Conservation (phyloP, 2,888 invertebrate species). For the Agrochola litura region DNA sequence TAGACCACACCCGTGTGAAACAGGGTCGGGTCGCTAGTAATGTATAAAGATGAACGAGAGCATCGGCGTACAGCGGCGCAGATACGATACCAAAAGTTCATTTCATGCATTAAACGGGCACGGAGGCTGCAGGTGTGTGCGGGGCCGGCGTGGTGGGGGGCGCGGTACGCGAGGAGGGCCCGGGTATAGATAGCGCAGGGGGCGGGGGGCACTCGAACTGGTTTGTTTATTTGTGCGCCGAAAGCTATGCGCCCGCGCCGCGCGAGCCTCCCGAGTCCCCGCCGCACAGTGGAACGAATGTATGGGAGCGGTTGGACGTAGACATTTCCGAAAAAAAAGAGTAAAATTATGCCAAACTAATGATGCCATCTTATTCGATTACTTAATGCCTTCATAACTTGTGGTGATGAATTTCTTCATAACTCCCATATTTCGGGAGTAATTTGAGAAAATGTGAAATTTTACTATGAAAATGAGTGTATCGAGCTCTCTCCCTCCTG, state of each 20-base stretch:
- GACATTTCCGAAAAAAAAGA: too few relatives aligned
- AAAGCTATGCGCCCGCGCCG: conserved; percentile 73
- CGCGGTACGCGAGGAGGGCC: neutral
- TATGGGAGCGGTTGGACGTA: too few relatives aligned
- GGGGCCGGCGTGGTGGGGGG: conserved; percentile 40
- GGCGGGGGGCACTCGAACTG: conserved; percentile 74
- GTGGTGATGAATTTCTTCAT: too few relatives aligned
- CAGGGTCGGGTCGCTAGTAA: neutral
- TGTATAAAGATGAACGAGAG: conserved; percentile 20
- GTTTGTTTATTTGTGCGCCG: conserved; percentile 86
- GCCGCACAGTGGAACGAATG: too few relatives aligned
- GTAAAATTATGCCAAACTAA: too few relatives aligned
- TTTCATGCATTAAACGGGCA: conserved; percentile 75
- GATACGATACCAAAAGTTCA: conserved; percentile 72
- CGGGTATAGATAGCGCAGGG: conserved; percentile 52
- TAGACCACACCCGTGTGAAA: neutral
- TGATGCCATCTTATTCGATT: too few relatives aligned
- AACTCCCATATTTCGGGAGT: too few relatives aligned
- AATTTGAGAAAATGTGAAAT: too few relatives aligned
- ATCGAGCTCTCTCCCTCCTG: too few relatives aligned
- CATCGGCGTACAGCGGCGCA: conserved; percentile 25
- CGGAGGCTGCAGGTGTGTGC: conserved; percentile 68
- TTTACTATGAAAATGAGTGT: too few relatives aligned
- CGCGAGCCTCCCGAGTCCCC: conserved; percentile 20
- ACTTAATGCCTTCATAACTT: too few relatives aligned